Conservation (phyloP, 2,113 vertebrate genomes). For the Silurus glanis region DNA sequence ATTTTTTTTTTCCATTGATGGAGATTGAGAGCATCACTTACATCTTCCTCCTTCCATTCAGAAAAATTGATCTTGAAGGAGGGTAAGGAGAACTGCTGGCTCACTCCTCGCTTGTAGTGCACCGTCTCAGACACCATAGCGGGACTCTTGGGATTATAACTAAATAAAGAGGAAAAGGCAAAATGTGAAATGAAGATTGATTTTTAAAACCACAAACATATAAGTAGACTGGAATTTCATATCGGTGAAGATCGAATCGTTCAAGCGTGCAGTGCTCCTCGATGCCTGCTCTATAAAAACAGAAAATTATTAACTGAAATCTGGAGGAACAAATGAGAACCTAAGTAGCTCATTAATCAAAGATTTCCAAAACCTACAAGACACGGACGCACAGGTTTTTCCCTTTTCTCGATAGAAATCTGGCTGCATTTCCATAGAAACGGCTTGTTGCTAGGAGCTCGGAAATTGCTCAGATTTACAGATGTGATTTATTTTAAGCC, state of each 20-base stretch:
- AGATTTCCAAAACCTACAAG: neutral
- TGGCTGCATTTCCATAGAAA: constrained; percentile 65
- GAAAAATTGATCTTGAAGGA: constrained; percentile 96
- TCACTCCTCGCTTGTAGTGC: constrained; percentile 93
- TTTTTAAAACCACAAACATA: neutral
- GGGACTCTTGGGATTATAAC: constrained; percentile 90
- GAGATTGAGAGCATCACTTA: constrained; percentile 61
- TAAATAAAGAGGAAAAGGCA: constrained; percentile 54
- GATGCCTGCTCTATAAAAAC: neutral
- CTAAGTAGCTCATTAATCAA: constrained; percentile 17
- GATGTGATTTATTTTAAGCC: constrained; percentile 36
- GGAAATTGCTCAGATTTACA: constrained; percentile 35
- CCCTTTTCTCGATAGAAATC: constrained; percentile 22
- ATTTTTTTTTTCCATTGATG: neutral
- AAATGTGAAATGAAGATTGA: neutral
- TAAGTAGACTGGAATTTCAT: neutral
- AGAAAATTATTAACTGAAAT: neutral
- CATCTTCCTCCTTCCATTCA: constrained; percentile 97
- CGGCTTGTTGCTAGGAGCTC: constrained; percentile 63
- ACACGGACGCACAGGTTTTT: neutral
- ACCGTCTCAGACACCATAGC: constrained; percentile 87
- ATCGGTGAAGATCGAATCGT: neutral
- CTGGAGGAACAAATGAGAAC: neutral
- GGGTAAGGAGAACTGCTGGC: constrained; percentile 95
- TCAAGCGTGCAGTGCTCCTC: neutral